Evolutionary conservation across 2,113 vertebrate species (phyloP).

Genomic region (Saccopteryx leptura): DNA sequence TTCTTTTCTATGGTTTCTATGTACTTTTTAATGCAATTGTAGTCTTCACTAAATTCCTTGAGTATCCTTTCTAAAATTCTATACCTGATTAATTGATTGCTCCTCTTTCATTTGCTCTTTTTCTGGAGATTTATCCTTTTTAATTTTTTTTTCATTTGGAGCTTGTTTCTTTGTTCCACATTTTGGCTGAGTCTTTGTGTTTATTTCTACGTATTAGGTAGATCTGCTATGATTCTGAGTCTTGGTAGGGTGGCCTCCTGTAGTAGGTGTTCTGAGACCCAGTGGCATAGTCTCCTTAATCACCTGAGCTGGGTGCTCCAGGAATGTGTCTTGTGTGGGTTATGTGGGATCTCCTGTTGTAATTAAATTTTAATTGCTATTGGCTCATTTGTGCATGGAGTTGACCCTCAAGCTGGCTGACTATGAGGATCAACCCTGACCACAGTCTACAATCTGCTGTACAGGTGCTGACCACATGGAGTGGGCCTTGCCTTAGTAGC

Average conservation of each 20-base stretch:
- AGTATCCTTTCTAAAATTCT: no score
- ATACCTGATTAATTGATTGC: no score
- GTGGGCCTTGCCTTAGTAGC: not conserved
- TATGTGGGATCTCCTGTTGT: not conserved
- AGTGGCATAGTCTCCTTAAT: not conserved
- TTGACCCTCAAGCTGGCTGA: no score
- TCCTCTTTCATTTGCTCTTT: not conserved
- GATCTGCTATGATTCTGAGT: not conserved
- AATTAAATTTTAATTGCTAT: not conserved
- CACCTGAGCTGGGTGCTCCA: not conserved
- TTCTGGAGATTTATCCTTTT: not conserved
- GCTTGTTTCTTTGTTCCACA: not conserved
- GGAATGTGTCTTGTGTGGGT: not conserved
- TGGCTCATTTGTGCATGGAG: not conserved
- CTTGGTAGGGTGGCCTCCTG: not conserved
- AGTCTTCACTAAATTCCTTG: not conserved
- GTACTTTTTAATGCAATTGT: not conserved
- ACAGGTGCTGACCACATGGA: not conserved
- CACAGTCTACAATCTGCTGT: not conserved
- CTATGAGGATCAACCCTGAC: no score
- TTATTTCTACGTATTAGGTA: not conserved
- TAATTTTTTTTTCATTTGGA: not conserved
- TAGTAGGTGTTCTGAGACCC: not conserved
- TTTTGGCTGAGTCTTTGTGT: not conserved
- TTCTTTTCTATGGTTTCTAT: not conserved